Evolutionary conservation across 1,140 invertebrate species (phyloP), one percentile per base, ranked within the genome.

Genomic region (Dendroctonus ponderosae): DNA sequence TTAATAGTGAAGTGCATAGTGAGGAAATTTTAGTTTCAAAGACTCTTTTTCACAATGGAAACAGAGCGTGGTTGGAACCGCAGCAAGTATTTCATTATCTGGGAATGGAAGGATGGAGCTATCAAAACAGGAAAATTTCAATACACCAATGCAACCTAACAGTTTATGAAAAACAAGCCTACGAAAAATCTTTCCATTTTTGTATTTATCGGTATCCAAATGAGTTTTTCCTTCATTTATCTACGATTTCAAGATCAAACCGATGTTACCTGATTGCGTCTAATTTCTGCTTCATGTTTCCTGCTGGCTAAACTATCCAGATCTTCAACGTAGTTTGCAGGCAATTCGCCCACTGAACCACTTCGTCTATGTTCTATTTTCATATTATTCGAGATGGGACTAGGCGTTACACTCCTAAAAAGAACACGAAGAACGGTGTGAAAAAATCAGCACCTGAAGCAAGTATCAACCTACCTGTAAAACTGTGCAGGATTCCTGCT

Each of bases 221-320:
- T n/a, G n/a, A n/a, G n/a, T n/a, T n/a, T n/a, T n/a, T n/a, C n/a
- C n/a, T 46, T 46, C 9, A 46, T 2, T 11, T 46, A 12, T 46
- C 12, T 46, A 46, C 9, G 3, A 54, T 54, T n/a, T 54, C 8
- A n/a, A 54, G 7, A 38, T 26, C 52, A 11, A 38, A 61, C 26
- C 48, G 46, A 15, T 12, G 7, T 74, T 68, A 80, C 79, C 73
- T 79, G 75, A 69, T 80, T 80, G 67, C 82, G 76, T 64, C 76
- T 80, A 15, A 76, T 74, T 72, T 84, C 83, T 5, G 82, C 81
- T 52, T 83, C 81, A 14, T 79, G 79, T 53, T 80, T 78, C 60
- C 82, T 80, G 37, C 78, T 77, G 49, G 80, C 78, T 3, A 80
- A 77, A 58, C 80, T 80, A 39, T 79, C 76, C 53, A 80, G 77